Evolutionary conservation across 2,113 vertebrate species (phyloP), one percentile per base, ranked within the genome.

Genomic region (Paedocypris sp.): DNA sequence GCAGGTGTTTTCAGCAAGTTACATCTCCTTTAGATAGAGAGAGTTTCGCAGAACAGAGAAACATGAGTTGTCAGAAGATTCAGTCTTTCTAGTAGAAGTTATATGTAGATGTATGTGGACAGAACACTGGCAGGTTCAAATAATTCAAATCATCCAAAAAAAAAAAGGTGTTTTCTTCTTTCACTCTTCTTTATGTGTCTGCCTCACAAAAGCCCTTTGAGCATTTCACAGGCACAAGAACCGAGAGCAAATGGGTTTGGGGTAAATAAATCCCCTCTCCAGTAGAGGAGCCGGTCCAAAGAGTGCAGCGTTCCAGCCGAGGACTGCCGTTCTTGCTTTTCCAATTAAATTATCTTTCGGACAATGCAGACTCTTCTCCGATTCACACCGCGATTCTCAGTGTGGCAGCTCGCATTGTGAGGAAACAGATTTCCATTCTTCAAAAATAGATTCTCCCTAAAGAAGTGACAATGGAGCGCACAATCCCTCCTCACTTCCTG

Each of bases 381-480:
- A 77, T 60, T 82, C 77, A 81, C 82, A 83, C 82, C 75, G 83
- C 79, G 74, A 80, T 81, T 85, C 78, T 82, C 75, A 76, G 77
- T 69, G 79, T 84, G 79, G 79, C 77, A 75, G 71, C 76, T 42
- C 71, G 78, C 80, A 82, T 82, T 83, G 79, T 82, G 73, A 66
- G 41, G 47, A 77, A 64, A 69, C 68, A 76, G 74, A 82, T 85
- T 81, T 82, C 74, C 79, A 78, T 83, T 76, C 72, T 74, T 75
- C 75, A 79, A 75, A 85, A 84, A 81, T 79, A 78, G 78, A 83
- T 82, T 83, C 79, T 79, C 80, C 39, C 73, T 73, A 48, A 76
- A 78, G 66, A 72, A 68, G 73, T 68, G 69, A 82, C 81, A 84
- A 83, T 79, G 53, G 77, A 68, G 43, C n/a, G 71, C 68, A 62